Evolutionary conservation across 2,888 invertebrate species (phyloP).

Genomic region (Torymus aiolomorphi): DNA sequence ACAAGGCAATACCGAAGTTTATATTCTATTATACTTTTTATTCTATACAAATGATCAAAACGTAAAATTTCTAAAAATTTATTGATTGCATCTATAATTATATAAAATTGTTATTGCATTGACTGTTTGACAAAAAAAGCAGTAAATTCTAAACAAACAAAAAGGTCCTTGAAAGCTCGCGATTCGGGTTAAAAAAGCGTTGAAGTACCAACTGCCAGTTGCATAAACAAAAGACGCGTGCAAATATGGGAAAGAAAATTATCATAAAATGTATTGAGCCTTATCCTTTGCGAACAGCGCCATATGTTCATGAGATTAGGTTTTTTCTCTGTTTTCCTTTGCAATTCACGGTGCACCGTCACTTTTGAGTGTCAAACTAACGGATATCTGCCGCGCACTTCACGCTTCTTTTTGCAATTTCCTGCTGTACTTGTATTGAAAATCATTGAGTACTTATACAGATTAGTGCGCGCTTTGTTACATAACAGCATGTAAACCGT

Average conservation of each 20-base stretch:
- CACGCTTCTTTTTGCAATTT: conserved; percentile 11
- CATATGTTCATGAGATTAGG: not conserved
- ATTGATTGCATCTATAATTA: too few relatives aligned
- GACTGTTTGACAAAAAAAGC: too few relatives aligned
- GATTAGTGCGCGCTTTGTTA: too few relatives aligned
- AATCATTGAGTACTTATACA: conserved; percentile 4
- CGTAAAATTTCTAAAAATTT: too few relatives aligned
- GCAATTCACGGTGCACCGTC: not conserved
- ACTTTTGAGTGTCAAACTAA: conserved; percentile 16
- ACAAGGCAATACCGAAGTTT: too few relatives aligned
- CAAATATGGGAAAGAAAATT: not conserved
- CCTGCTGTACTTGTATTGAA: conserved; percentile 16
- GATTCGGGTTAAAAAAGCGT: conserved; percentile 26
- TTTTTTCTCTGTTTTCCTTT: not conserved
- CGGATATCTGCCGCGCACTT: conserved; percentile 6
- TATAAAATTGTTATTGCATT: too few relatives aligned
- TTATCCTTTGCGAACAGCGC: too few relatives aligned
- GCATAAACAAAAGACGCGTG: conserved; percentile 7
- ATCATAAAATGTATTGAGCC: not conserved
- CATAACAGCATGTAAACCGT: too few relatives aligned
- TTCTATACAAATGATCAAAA: too few relatives aligned
- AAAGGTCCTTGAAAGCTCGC: not conserved
- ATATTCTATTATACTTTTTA: too few relatives aligned
- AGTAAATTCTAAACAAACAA: not conserved
- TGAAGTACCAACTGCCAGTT: too few relatives aligned